phyloP scores from a whole-genome alignment of 2,113 vertebrate genomes.

The Elachura formosa region DNA sequence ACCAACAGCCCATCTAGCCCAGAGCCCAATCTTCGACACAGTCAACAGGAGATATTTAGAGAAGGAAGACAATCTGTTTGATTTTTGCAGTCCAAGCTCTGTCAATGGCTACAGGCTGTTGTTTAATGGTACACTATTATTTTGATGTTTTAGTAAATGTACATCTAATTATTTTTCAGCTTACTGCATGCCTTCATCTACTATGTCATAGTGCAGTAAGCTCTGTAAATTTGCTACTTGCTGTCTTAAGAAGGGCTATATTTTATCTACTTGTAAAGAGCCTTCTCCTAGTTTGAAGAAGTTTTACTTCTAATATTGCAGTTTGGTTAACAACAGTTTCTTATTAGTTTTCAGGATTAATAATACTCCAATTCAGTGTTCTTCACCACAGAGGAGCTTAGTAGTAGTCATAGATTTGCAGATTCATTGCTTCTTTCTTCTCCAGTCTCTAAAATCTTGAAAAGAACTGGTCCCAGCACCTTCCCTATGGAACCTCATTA shows the following conservation, averaged over 20 bases:
- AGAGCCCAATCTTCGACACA: fast-evolving
- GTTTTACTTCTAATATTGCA: background rate
- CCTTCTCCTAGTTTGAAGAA: background rate
- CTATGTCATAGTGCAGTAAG: fast-evolving
- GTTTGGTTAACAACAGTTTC: background rate
- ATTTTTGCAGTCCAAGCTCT: background rate
- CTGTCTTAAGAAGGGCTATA: background rate
- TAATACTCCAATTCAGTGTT: background rate
- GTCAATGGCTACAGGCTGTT: background rate
- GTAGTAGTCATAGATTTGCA: background rate
- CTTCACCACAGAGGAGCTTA: background rate
- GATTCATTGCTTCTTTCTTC: background rate
- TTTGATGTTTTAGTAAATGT: background rate
- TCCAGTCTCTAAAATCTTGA: background rate
- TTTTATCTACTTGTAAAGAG: background rate
- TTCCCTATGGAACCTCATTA: fast-evolving
- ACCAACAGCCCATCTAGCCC: background rate
- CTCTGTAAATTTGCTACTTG: background rate
- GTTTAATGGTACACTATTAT: background rate
- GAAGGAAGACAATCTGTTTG: background rate
- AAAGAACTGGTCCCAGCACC: background rate
- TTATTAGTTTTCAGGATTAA: background rate
- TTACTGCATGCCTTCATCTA: background rate
- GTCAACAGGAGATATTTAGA: background rate
- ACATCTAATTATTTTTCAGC: background rate